phyloP scores from a whole-genome alignment of 2,888 invertebrate species.

The Drosophila kanekoi region DNA sequence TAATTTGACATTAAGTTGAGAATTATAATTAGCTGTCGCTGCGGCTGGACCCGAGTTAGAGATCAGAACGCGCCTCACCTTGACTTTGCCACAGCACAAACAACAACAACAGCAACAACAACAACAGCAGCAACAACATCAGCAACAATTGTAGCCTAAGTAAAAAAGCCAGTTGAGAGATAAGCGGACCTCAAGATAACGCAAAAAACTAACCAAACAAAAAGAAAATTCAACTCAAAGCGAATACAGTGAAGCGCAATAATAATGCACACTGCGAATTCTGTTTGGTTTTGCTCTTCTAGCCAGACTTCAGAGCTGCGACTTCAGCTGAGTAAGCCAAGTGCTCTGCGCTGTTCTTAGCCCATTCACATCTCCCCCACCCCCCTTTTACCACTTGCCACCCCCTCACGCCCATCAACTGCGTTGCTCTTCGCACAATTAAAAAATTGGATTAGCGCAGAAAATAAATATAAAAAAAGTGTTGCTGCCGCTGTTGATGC shows the following conservation, averaged over 20 bases:
- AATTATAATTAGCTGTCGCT: constrained; percentile 69
- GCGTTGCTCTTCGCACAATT: constrained; percentile 54
- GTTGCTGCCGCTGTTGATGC: constrained; percentile 38
- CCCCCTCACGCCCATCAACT: neutral
- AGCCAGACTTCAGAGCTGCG: constrained; percentile 4
- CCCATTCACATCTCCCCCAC: neutral
- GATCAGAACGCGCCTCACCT: constrained; percentile 61
- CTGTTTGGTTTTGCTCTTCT: constrained; percentile 9
- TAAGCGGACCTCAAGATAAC: constrained; percentile 63
- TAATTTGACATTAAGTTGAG: constrained; percentile 68
- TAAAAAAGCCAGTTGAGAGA: constrained; percentile 60
- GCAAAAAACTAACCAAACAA: constrained; percentile 49
- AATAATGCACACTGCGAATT: constrained; percentile 34
- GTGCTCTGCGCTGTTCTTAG: constrained; percentile 63
- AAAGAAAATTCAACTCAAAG: constrained; percentile 27
- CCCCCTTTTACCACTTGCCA: neutral
- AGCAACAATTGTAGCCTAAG: constrained; percentile 35
- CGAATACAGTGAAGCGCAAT: constrained; percentile 15
- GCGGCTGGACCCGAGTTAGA: constrained; percentile 34
- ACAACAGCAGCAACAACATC: constrained; percentile 13
- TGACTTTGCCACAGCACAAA: constrained; percentile 70
- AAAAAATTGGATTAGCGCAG: constrained; percentile 76
- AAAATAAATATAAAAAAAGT: constrained; percentile 25
- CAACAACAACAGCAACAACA: constrained; percentile 35
- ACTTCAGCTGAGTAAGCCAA: constrained; percentile 52